A percentile compares a stretch with the other conserved stretches of the same genome.
phyloP scores from a whole-genome alignment of 64 coral and sea anemone genomes.

The Pocillopora verrucosa region DNA sequence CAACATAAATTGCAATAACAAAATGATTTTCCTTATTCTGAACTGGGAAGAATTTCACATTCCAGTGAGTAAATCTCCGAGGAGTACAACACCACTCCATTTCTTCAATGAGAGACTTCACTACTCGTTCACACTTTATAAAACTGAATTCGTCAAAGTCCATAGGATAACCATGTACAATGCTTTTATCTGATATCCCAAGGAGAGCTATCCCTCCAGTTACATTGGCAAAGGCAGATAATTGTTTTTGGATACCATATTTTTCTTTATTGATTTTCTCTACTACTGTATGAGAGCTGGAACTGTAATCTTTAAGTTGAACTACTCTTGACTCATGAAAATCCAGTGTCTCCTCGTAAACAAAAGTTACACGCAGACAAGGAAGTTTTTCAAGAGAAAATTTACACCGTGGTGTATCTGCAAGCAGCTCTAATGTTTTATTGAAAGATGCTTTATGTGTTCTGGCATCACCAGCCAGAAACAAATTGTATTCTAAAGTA shows the following conservation, averaged over 20 bases:
- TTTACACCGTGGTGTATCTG: neutral
- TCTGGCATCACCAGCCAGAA: neutral
- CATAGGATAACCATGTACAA: neutral
- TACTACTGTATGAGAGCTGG: neutral
- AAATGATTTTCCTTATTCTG: no score
- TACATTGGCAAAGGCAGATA: neutral
- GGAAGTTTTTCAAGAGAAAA: neutral
- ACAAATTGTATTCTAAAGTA: neutral
- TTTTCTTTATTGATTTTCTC: neutral
- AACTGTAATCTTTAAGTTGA: neutral
- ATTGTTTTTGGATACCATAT: no score
- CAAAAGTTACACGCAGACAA: neutral
- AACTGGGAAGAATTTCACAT: slow-evolving; percentile 3
- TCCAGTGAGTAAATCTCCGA: neutral
- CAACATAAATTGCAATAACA: neutral
- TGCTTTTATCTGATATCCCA: neutral
- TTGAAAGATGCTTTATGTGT: neutral
- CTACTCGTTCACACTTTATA: neutral
- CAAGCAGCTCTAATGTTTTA: neutral
- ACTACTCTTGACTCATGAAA: neutral
- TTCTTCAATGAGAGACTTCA: neutral
- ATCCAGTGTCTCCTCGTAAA: neutral
- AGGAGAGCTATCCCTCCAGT: neutral
- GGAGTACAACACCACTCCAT: neutral
- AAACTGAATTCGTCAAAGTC: neutral